Evolutionary conservation across 2,797 vertebrate genomes (phyloP).

Genomic region (Pelochelys cantorii): DNA sequence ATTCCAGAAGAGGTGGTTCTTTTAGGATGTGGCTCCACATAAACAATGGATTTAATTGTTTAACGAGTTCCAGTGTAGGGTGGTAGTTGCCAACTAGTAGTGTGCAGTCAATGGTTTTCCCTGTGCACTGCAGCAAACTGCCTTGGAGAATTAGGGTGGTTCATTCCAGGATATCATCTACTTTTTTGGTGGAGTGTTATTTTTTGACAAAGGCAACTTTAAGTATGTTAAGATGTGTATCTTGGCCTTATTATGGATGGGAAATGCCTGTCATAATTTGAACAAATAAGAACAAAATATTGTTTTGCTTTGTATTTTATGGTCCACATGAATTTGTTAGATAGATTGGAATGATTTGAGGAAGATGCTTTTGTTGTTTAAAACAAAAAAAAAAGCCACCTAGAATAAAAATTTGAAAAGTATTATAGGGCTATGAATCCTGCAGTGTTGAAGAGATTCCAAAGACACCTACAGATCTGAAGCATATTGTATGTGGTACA

Average conservation of each 20-base stretch:
- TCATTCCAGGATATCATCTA: not conserved
- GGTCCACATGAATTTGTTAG: not conserved
- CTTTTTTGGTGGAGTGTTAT: not conserved
- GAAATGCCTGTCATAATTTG: not conserved
- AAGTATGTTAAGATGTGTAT: not conserved
- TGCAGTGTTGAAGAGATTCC: slow-evolving; percentile 4
- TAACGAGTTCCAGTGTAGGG: not conserved
- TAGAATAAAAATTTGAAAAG: slow-evolving; percentile 12
- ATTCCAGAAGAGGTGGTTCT: no score
- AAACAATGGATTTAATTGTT: no score
- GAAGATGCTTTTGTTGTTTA: not conserved
- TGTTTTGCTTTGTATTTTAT: not conserved
- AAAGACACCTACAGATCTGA: not conserved
- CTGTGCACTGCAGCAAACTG: not conserved
- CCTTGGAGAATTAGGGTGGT: not conserved
- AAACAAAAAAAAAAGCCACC: not conserved
- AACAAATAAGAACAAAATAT: not conserved
- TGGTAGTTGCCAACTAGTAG: not conserved
- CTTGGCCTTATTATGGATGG: not conserved
- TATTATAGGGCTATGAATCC: not conserved
- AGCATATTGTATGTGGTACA: not conserved
- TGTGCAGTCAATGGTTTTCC: not conserved
- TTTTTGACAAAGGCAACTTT: not conserved
- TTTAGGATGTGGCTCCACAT: no score
- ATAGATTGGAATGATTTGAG: not conserved